These are phyloP conservation scores for Heterochromis multidens DNA, from an alignment of 2,113 vertebrate species.

Conservation along the genomic window DNA sequence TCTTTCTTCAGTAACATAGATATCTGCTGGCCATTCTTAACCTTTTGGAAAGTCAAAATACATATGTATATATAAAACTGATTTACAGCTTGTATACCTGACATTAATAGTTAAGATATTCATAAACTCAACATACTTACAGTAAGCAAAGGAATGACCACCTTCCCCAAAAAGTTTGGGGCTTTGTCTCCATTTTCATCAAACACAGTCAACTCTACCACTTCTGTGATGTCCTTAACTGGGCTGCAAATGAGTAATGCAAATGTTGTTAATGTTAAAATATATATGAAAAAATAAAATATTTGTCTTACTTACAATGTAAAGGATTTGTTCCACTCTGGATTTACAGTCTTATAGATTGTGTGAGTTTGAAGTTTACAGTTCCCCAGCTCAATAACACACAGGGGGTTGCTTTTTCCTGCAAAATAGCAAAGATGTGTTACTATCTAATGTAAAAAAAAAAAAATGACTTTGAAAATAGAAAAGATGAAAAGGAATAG, in stretches of 20 bases:
- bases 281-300: not conserved
- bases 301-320: conserved; percentile 82
- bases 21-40: conserved; percentile 84
- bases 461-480: not conserved
- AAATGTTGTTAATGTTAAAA: not conserved
- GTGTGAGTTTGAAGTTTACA: conserved; percentile 92
- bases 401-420: conserved; percentile 95
- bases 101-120: not conserved
- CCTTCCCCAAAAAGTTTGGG: conserved; percentile 90
- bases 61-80: not conserved
- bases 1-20: conserved; percentile 88
- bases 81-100: not conserved
- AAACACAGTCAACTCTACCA: conserved; percentile 88
- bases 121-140: conserved; percentile 80
- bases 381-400: conserved; percentile 89
- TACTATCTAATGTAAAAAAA: not conserved
- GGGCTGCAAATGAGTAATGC: conserved; percentile 76
- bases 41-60: conserved; percentile 65
- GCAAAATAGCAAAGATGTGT: conserved; percentile 8
- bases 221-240: conserved; percentile 93
- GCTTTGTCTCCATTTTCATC: conserved; percentile 95
- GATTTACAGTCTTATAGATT: conserved; percentile 88
- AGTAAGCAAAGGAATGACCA: conserved; percentile 88
- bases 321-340: conserved; percentile 94
- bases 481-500: not conserved